Evolutionary conservation across 2,797 vertebrate genomes (phyloP).

Genomic region (Sandelia bainsii): DNA sequence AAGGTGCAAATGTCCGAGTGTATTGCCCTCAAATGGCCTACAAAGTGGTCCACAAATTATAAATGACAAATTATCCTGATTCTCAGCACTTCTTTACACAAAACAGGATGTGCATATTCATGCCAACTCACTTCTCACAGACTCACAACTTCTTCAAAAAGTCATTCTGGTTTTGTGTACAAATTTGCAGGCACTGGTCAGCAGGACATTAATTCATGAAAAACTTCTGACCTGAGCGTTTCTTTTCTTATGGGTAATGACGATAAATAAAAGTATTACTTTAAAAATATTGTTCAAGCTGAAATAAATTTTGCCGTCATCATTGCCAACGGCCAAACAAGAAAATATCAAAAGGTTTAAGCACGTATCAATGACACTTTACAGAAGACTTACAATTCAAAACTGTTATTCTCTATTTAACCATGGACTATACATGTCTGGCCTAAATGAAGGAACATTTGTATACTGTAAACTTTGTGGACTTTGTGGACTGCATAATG

Average conservation of each 20-base stretch:
- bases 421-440: not conserved
- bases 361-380: not conserved
- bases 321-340: not conserved
- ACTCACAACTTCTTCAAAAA: not conserved
- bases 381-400: too few species aligned
- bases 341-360: too few species aligned
- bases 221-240: too few species aligned
- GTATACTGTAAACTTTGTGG: slow-evolving; percentile 33
- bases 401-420: not conserved
- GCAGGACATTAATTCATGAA: not conserved
- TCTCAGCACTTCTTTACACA: slow-evolving; percentile 2
- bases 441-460: not conserved
- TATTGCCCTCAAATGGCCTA: not conserved
- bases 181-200: not conserved
- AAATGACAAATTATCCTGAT: not conserved
- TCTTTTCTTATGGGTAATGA: too few species aligned
- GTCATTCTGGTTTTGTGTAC: not conserved
- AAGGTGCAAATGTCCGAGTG: not conserved
- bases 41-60: not conserved
- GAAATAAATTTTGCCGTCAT: not conserved
- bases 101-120: slow-evolving; percentile 36
- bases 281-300: not conserved
- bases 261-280: not conserved
- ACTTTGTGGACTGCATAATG: not conserved
- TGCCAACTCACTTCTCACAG: not conserved